Percentiles rank a stretch among this genome's conserved stretches.
phyloP scores from a whole-genome alignment of 2,888 invertebrate species.

The Xestia sexstrigata region DNA sequence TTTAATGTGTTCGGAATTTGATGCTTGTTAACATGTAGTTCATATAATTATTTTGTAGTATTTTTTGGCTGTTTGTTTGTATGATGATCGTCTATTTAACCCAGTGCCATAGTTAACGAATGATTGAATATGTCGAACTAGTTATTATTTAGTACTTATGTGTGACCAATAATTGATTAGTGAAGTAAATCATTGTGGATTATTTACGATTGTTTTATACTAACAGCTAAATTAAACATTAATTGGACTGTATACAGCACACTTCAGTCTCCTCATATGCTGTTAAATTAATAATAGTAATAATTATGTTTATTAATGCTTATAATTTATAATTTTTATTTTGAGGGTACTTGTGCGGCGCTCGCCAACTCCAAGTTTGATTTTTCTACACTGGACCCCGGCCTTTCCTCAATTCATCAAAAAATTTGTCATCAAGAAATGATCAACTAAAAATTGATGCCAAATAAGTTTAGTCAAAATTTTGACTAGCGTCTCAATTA shows the following conservation, averaged over 20 bases:
- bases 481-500: not conserved
- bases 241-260: not conserved
- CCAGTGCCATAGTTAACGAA: not conserved
- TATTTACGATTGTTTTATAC: not conserved
- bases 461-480: not conserved
- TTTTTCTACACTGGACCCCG: not conserved
- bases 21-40: slow-evolving; percentile 34
- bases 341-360: too few species aligned
- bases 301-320: too few species aligned
- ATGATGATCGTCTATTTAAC: not conserved
- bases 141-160: not conserved
- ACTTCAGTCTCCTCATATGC: not conserved
- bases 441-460: not conserved
- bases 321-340: too few species aligned
- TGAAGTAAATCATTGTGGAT: not conserved
- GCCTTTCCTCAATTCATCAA: not conserved
- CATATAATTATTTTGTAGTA: not conserved
- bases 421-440: not conserved
- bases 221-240: not conserved
- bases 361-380: too few species aligned
- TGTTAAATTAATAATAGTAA: not conserved
- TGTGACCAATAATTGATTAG: not conserved
- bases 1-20: slow-evolving; percentile 28
- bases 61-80: not conserved
- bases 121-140: not conserved